phyloP scores from a whole-genome alignment of 2,797 vertebrate genomes.

The Labroides dimidiatus region DNA sequence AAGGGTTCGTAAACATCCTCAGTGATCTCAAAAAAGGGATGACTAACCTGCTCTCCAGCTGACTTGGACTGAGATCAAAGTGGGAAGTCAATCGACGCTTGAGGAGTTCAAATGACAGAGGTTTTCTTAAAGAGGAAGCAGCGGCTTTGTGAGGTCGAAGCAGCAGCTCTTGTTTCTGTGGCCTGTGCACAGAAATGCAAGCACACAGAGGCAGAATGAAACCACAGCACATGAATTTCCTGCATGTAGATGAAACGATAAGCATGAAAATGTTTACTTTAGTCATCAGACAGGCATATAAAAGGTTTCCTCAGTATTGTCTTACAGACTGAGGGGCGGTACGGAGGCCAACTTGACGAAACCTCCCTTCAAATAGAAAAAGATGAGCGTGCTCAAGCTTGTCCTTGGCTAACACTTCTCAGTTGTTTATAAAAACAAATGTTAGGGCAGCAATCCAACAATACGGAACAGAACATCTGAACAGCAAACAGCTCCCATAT shows the following conservation, averaged over 20 bases:
- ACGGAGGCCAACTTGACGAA: conserved; percentile 23
- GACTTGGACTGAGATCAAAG: conserved; percentile 75
- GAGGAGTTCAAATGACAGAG: conserved; percentile 70
- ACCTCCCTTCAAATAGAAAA: conserved; percentile 10
- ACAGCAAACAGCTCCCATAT: conserved; percentile 3
- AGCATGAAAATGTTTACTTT: conserved; percentile 51
- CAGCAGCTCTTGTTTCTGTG: conserved; percentile 22
- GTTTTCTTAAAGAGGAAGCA: conserved; percentile 74
- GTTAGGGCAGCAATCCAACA: conserved; percentile 20
- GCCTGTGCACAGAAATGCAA: conserved; percentile 26
- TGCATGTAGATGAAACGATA: conserved; percentile 25
- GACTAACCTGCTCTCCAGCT: conserved; percentile 77
- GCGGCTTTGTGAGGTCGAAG: conserved; percentile 35
- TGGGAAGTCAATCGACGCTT: conserved; percentile 51
- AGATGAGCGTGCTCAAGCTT: conserved; percentile 48
- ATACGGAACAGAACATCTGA: conserved; percentile 16
- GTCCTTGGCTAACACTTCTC: conserved; percentile 48
- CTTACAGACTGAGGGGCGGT: conserved; percentile 39
- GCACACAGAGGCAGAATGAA: conserved; percentile 12
- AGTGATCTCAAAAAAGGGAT: conserved; percentile 47
- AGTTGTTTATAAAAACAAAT: conserved; percentile 48
- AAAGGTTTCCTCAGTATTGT: conserved; percentile 26
- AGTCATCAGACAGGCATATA: background rate
- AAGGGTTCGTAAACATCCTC: conserved; percentile 63
- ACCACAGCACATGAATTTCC: conserved; percentile 24